phyloP scores from a whole-genome alignment of 2,888 invertebrate species.

The Teleogryllus oceanicus region DNA sequence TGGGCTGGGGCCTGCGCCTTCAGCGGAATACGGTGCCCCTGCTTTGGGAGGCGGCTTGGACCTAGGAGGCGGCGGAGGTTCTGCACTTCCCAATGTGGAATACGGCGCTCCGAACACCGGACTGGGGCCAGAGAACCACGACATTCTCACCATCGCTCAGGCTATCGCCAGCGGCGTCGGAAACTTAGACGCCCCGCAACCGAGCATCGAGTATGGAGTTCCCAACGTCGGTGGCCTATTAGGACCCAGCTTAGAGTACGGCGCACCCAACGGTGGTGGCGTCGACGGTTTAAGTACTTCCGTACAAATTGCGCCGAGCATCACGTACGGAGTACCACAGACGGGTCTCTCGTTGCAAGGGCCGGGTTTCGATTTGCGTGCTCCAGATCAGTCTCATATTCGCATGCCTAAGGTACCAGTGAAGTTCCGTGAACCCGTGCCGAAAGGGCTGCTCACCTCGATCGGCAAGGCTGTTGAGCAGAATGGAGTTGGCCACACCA shows the following conservation, averaged over 20 bases:
- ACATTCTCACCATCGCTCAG: too few relatives aligned
- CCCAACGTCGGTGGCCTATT: slow-evolving; percentile 24
- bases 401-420: slow-evolving; percentile 59
- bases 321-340: background rate
- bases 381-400: slow-evolving; percentile 42
- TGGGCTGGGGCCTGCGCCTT: slow-evolving; percentile 25
- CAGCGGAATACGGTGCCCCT: slow-evolving; percentile 27
- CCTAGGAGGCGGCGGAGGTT: background rate
- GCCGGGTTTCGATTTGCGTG: slow-evolving; percentile 30
- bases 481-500: slow-evolving; percentile 52
- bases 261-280: slow-evolving; percentile 34
- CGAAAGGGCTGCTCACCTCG: slow-evolving; percentile 64
- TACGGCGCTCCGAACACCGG: background rate
- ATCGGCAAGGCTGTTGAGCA: slow-evolving; percentile 62
- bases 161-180: slow-evolving; percentile 43
- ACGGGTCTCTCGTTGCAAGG: background rate
- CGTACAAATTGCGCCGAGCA: background rate
- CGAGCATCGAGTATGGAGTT: slow-evolving; percentile 30
- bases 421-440: slow-evolving; percentile 70
- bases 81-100: slow-evolving; percentile 18
- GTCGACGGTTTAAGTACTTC: background rate
- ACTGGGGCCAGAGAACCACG: background rate
- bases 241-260: slow-evolving; percentile 36
- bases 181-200: slow-evolving; percentile 43
- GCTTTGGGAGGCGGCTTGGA: background rate